phyloP scores from a whole-genome alignment of 2,888 invertebrate species.

The Morpho achilles region DNA sequence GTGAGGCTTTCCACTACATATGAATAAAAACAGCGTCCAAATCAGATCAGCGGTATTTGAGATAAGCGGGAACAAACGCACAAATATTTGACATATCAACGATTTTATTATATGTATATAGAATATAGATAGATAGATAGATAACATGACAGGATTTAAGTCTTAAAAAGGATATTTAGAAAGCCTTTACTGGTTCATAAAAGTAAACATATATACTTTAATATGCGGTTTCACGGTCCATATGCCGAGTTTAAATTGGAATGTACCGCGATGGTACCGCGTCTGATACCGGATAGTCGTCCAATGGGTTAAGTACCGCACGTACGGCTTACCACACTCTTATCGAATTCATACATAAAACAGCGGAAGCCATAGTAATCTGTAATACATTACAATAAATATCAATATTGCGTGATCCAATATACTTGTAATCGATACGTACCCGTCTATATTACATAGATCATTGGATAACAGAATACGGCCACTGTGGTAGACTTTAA shows the following conservation, averaged over 20 bases:
- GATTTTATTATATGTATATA: too few relatives aligned
- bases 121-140: too few relatives aligned
- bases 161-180: background rate
- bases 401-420: conserved; percentile 18
- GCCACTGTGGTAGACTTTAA: conserved; percentile 63
- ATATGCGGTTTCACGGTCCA: conserved; percentile 53
- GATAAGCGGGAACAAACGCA: too few relatives aligned
- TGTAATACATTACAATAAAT: conserved; percentile 16
- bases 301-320: conserved; percentile 27
- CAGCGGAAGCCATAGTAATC: conserved; percentile 9
- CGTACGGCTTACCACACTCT: conserved; percentile 26
- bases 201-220: conserved; percentile 22
- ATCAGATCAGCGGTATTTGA: too few relatives aligned
- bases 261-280: conserved; percentile 42
- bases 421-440: conserved; percentile 25
- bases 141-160: background rate
- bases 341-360: conserved; percentile 20
- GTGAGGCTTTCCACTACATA: too few relatives aligned
- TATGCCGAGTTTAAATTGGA: conserved; percentile 47
- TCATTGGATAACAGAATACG: conserved; percentile 48
- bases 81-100: too few relatives aligned
- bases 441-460: conserved; percentile 44
- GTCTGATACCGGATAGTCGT: conserved; percentile 53
- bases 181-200: conserved; percentile 1
- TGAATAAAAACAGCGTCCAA: too few relatives aligned